These are phyloP conservation scores for Patella caerulea DNA, from an alignment of 2,888 invertebrate genomes.

Conservation along the genomic window DNA sequence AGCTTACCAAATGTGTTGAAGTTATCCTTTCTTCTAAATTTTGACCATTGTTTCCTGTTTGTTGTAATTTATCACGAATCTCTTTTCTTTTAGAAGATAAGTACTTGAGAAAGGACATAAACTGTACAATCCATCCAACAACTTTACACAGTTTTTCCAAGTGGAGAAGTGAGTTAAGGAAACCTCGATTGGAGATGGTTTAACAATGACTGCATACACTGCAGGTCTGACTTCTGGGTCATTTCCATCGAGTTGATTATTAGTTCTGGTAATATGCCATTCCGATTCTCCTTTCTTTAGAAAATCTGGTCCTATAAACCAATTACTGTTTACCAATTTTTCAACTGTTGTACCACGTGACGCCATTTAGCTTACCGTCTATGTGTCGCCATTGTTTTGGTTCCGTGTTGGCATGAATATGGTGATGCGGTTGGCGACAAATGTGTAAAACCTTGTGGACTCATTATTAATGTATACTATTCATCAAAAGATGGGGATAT, in stretches of 20 bases:
- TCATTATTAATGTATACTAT: too few species aligned
- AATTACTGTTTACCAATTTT: not conserved
- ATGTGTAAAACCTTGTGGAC: too few species aligned
- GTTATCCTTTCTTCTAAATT: too few species aligned
- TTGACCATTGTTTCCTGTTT: too few species aligned
- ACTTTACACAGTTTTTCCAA: too few species aligned
- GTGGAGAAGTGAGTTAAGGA: too few species aligned
- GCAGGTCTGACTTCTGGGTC: constrained; percentile 16
- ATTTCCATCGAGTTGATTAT: not conserved
- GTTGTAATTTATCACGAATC: too few species aligned
- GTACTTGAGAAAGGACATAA: too few species aligned
- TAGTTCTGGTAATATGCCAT: not conserved
- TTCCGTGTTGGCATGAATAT: constrained; percentile 10
- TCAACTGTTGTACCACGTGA: not conserved
- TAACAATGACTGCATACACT: not conserved
- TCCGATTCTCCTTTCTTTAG: not conserved
- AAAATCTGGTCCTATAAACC: constrained; percentile 12
- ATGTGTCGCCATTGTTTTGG: constrained; percentile 5
- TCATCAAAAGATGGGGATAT: too few species aligned
- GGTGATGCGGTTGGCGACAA: not conserved
- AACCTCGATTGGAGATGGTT: not conserved
- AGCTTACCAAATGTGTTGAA: too few species aligned
- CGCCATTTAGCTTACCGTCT: not conserved
- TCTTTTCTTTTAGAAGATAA: too few species aligned
- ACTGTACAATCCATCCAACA: too few species aligned